These are phyloP conservation scores for Amorpha juglandis DNA, from an alignment of 2,888 invertebrate species.

Conservation along the genomic window DNA sequence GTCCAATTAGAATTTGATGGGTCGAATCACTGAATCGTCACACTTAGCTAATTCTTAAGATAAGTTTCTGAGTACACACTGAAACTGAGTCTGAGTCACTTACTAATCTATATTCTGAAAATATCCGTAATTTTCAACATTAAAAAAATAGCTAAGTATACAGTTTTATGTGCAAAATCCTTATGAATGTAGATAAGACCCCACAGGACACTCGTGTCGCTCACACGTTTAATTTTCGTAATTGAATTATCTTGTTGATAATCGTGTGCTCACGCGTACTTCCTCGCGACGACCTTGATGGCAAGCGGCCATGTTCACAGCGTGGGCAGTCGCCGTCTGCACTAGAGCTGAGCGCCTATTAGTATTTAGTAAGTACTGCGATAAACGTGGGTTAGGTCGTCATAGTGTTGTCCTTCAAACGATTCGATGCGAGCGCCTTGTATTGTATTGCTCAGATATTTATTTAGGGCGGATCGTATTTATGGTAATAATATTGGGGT, in stretches of 20 bases:
- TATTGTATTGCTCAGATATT: not conserved
- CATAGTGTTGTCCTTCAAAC: slow-evolving; percentile 20
- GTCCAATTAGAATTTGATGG: too few relatives aligned
- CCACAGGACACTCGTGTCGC: not conserved
- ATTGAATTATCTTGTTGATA: slow-evolving; percentile 25
- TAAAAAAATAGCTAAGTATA: too few relatives aligned
- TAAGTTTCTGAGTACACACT: too few relatives aligned
- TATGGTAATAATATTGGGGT: too few relatives aligned
- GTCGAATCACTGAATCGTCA: too few relatives aligned
- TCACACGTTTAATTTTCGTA: slow-evolving; percentile 10
- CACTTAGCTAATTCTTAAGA: too few relatives aligned
- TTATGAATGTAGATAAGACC: not conserved
- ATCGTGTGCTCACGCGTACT: slow-evolving; percentile 23
- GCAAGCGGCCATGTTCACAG: slow-evolving; percentile 25
- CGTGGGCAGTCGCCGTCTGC: slow-evolving; percentile 9
- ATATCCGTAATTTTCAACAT: too few relatives aligned
- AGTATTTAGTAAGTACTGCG: not conserved
- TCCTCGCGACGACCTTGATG: slow-evolving; percentile 24
- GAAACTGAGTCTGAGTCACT: too few relatives aligned
- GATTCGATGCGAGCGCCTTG: not conserved
- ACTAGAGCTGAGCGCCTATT: slow-evolving; percentile 15
- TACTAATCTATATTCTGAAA: too few relatives aligned
- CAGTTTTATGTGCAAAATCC: too few relatives aligned
- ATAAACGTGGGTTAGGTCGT: slow-evolving; percentile 24
- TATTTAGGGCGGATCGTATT: not conserved